Evolutionary conservation across 2,113 vertebrate species (phyloP).

Genomic region (Lipophrys pholis): DNA sequence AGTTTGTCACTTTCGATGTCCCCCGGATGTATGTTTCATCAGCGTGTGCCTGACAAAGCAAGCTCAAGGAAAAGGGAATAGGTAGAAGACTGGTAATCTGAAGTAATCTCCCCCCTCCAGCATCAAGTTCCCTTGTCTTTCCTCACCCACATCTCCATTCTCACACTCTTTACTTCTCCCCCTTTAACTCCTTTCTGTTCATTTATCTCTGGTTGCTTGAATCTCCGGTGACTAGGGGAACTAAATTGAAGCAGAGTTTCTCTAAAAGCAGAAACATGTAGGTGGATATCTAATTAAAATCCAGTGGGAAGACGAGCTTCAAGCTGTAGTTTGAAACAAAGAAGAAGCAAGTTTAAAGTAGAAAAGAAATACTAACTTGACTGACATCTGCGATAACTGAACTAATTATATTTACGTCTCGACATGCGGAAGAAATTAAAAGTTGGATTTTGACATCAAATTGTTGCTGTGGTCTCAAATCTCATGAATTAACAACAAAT

Average conservation of each 20-base stretch:
- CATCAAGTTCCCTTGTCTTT: not conserved
- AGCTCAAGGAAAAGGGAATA: too few species aligned
- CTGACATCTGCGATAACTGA: too few species aligned
- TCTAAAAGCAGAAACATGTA: constrained; percentile 1
- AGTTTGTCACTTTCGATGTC: too few species aligned
- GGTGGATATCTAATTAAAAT: constrained; percentile 12
- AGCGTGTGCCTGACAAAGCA: too few species aligned
- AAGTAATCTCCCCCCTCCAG: too few species aligned
- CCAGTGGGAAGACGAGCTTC: not conserved
- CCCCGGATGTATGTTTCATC: too few species aligned
- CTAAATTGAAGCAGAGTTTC: constrained; percentile 9
- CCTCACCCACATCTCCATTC: not conserved
- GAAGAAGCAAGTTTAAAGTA: not conserved
- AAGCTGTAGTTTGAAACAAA: not conserved
- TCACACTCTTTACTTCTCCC: constrained; percentile 1
- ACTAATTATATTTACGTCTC: too few species aligned
- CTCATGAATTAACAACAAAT: too few species aligned
- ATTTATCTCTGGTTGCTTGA: not conserved
- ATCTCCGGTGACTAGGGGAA: not conserved
- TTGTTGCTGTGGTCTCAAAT: too few species aligned
- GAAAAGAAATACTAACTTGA: too few species aligned
- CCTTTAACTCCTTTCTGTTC: not conserved
- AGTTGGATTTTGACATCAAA: too few species aligned
- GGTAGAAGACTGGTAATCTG: too few species aligned
- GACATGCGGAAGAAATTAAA: not conserved